These are phyloP conservation scores for Paramormyrops kingsleyae DNA, from an alignment of 2,113 vertebrate genomes.

Conservation along the genomic window DNA sequence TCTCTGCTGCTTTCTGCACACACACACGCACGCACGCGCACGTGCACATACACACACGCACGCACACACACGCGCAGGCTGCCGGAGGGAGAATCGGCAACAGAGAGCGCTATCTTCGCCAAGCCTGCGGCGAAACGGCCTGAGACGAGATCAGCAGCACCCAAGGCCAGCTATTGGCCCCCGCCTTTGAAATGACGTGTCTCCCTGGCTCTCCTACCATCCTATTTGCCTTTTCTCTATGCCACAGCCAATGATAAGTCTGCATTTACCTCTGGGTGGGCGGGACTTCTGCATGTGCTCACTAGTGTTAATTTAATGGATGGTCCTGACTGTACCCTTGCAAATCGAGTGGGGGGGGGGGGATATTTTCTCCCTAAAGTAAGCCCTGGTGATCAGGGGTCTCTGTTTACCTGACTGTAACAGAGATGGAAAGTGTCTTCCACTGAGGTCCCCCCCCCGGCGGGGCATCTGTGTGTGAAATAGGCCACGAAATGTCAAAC, in stretches of 20 bases:
- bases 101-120: neutral
- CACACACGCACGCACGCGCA: neutral
- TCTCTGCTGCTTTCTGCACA: constrained; percentile 14
- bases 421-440: constrained; percentile 50
- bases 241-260: neutral
- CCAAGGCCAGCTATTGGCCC: neutral
- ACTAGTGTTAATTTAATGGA: constrained; percentile 64
- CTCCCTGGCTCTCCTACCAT: neutral
- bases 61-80: neutral
- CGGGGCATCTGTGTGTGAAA: constrained; percentile 48
- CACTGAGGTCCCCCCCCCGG: constrained; percentile 53
- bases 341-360: constrained; percentile 47
- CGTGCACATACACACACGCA: neutral
- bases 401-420: constrained; percentile 50
- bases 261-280: neutral
- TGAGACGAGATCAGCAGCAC: neutral
- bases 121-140: neutral
- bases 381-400: constrained; percentile 41
- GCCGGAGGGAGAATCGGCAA: neutral
- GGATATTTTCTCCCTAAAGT: constrained; percentile 50
- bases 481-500: constrained; percentile 66
- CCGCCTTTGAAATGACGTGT: neutral
- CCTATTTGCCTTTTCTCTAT: neutral
- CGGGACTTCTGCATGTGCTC: neutral
- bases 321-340: constrained; percentile 33